Conservation (phyloP, 35 echinoderm and acorn worm genomes). For the Diadema setosum region DNA sequence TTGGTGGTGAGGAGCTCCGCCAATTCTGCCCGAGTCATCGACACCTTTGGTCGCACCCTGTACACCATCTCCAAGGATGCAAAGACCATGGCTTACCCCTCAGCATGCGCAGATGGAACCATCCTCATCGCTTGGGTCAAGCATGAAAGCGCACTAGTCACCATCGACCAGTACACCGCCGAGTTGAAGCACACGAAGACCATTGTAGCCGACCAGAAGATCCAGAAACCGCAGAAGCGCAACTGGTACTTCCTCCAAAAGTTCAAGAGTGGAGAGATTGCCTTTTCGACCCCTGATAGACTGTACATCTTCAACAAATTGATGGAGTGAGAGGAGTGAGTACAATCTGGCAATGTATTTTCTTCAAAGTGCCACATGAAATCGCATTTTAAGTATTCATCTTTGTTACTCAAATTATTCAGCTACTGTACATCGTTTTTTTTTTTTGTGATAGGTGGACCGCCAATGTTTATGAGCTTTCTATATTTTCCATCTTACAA, state of each 20-base stretch:
- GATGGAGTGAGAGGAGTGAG: background rate
- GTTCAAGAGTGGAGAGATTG: background rate
- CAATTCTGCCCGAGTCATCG: background rate
- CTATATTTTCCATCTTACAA: too few species aligned
- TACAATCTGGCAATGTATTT: too few species aligned
- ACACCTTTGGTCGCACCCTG: background rate
- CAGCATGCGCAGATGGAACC: background rate
- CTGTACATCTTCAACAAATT: background rate
- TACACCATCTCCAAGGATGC: background rate
- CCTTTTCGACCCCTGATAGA: background rate
- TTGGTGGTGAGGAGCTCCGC: background rate
- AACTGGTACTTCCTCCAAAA: background rate
- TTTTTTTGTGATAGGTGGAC: too few species aligned
- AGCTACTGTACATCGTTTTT: too few species aligned
- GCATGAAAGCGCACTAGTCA: background rate
- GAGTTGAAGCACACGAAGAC: background rate
- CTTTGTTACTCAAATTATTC: too few species aligned
- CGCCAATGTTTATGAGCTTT: too few species aligned
- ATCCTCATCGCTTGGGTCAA: background rate
- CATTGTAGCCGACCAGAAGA: background rate
- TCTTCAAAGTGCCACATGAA: too few species aligned
- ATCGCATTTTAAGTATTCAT: too few species aligned
- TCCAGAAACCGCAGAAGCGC: background rate
- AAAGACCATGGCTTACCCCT: background rate
- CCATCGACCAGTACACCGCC: background rate